Conservation (phyloP, 2,113 vertebrate genomes). For the Atrichornis clamosus region DNA sequence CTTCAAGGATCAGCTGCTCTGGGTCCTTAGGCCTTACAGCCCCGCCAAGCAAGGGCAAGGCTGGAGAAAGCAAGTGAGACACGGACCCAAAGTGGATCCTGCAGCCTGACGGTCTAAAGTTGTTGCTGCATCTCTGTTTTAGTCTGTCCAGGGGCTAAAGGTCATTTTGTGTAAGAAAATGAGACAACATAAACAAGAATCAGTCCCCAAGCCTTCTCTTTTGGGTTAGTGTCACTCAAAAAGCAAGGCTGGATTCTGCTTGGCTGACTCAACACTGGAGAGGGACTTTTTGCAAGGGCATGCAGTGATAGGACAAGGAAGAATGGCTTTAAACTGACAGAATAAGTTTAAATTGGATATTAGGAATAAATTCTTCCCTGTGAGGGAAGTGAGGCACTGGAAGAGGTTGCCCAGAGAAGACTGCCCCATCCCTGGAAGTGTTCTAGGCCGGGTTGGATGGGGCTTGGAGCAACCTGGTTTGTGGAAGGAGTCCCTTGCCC, state of each 20-base stretch:
- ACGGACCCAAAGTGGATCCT: not conserved
- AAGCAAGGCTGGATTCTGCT: not conserved
- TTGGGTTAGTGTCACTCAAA: not conserved
- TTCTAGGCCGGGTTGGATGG: not conserved
- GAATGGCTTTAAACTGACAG: not conserved
- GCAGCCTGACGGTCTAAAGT: not conserved
- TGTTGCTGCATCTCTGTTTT: not conserved
- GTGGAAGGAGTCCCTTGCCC: too few species aligned
- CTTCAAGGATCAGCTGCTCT: rapidly evolving
- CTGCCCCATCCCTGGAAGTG: not conserved
- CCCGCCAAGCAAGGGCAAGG: not conserved
- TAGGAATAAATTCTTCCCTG: not conserved
- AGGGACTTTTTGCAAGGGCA: not conserved
- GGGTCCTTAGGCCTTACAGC: not conserved
- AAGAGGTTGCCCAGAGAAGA: not conserved
- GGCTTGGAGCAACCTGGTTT: rapidly evolving
- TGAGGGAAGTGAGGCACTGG: not conserved
- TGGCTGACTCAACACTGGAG: not conserved
- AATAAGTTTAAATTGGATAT: not conserved
- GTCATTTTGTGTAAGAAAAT: not conserved
- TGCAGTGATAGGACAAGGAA: not conserved
- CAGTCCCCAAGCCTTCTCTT: not conserved
- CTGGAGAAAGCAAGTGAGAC: not conserved
- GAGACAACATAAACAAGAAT: not conserved
- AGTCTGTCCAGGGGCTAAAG: not conserved